Conservation (phyloP, 2,113 vertebrate genomes). For the Nicator chloris region DNA sequence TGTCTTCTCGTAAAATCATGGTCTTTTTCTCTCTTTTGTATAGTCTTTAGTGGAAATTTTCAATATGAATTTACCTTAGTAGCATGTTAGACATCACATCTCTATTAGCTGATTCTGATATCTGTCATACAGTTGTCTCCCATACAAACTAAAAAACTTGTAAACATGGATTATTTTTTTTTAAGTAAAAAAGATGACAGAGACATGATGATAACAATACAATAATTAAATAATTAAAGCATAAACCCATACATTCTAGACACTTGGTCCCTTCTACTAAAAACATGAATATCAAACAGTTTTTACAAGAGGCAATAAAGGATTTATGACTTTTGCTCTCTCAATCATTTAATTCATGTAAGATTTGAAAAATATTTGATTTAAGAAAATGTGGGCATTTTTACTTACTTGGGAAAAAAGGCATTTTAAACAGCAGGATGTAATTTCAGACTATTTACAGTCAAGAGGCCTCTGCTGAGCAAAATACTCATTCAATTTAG, state of each 20-base stretch:
- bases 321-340: background rate
- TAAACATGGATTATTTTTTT: background rate
- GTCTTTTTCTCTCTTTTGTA: background rate
- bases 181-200: background rate
- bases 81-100: background rate
- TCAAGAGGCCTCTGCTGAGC: slow-evolving; percentile 75
- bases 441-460: slow-evolving; percentile 71
- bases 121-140: background rate
- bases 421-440: slow-evolving; percentile 66
- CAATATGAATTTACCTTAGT: background rate
- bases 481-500: slow-evolving; percentile 72
- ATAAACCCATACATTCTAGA: background rate
- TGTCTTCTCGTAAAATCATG: background rate
- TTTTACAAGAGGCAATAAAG: background rate
- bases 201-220: background rate
- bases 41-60: background rate
- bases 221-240: background rate
- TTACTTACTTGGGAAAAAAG: slow-evolving; percentile 3
- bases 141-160: background rate
- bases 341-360: background rate
- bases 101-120: background rate
- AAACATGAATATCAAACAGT: background rate
- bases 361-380: slow-evolving; percentile 21
- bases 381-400: slow-evolving; percentile 32
- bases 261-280: background rate